Conservation (phyloP, 2,113 vertebrate genomes). For the Tyto alba region DNA sequence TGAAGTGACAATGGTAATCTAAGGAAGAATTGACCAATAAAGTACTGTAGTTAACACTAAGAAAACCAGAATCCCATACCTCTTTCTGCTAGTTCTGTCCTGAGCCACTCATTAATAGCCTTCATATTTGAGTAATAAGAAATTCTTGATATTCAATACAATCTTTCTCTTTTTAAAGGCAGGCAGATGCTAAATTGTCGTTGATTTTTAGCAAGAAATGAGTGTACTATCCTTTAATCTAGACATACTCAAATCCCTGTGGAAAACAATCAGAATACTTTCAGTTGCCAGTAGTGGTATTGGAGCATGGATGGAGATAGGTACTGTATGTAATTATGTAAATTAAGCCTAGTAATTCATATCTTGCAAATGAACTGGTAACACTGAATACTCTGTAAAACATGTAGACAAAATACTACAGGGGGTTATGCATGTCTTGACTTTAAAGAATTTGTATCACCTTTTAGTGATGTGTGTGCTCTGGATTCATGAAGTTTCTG, state of each 20-base stretch:
- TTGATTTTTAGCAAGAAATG: background rate
- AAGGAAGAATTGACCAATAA: background rate
- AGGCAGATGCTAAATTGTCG: background rate
- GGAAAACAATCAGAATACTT: background rate
- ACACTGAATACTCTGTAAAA: background rate
- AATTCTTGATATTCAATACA: background rate
- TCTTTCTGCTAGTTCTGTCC: background rate
- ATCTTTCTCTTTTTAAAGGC: background rate
- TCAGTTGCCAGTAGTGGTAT: background rate
- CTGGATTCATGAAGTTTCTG: background rate
- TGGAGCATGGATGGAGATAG: background rate
- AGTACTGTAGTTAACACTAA: background rate
- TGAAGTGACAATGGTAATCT: background rate
- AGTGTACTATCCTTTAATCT: background rate
- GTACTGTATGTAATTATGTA: background rate
- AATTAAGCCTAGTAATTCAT: background rate
- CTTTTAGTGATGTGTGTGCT: background rate
- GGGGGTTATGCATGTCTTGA: background rate
- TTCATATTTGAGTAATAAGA: background rate
- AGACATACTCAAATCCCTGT: background rate
- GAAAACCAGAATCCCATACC: background rate
- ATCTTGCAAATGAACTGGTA: background rate
- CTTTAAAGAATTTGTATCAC: background rate
- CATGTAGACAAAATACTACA: background rate
- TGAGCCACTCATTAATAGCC: background rate